Conservation (phyloP, 2,797 vertebrate genomes). For the Fundulus diaphanus region DNA sequence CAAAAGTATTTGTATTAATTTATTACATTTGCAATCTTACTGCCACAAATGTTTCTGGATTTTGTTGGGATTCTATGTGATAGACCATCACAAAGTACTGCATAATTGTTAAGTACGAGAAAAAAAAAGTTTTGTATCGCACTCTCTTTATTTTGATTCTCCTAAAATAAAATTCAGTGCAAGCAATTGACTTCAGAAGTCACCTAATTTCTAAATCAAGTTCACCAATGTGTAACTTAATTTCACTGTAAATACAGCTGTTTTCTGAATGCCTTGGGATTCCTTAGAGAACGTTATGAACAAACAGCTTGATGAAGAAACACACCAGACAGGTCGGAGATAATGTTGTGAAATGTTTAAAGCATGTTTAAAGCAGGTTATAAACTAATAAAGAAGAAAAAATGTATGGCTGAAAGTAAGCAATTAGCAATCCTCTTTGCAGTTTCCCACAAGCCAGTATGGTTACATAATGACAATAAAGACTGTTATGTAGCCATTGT, state of each 20-base stretch:
- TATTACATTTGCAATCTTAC: not conserved
- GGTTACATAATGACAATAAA: too few species aligned
- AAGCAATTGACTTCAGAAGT: not conserved
- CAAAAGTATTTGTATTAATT: not conserved
- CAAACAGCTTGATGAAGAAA: not conserved
- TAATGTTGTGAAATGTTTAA: not conserved
- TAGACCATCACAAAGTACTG: not conserved
- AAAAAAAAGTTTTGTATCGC: not conserved
- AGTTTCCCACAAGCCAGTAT: not conserved
- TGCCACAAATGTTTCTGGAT: not conserved
- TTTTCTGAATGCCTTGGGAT: not conserved
- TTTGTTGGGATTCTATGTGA: not conserved
- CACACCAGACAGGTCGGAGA: not conserved
- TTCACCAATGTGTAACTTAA: not conserved
- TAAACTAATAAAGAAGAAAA: not conserved
- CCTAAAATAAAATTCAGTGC: not conserved
- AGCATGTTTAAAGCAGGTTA: not conserved
- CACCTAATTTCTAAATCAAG: not conserved
- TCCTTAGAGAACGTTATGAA: not conserved
- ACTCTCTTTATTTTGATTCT: not conserved
- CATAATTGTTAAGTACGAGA: not conserved
- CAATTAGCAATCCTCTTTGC: not conserved
- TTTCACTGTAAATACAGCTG: not conserved
- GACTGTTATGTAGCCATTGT: slow-evolving; percentile 19
- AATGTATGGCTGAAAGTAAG: not conserved